Percentiles rank a stretch among this genome's conserved stretches.
phyloP scores from a whole-genome alignment of 2,888 invertebrate species.

The Drosophila gaucha region DNA sequence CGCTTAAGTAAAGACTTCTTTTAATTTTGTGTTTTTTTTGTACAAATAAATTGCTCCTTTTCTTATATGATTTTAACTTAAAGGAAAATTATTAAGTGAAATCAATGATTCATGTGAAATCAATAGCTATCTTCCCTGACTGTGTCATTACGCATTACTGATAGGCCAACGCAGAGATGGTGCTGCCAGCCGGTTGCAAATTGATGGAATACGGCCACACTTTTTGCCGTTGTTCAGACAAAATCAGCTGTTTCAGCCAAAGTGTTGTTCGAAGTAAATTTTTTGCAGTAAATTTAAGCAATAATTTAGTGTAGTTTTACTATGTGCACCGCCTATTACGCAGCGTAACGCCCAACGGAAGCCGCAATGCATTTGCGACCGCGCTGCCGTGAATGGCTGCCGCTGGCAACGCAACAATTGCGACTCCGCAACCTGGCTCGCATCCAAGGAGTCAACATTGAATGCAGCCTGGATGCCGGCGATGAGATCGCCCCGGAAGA shows the following conservation, averaged over 20 bases:
- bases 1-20: no score
- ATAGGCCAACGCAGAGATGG: background rate
- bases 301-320: conserved; percentile 13
- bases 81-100: no score
- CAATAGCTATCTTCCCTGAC: no score
- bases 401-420: conserved; percentile 93
- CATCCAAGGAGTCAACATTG: conserved; percentile 88
- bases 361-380: conserved; percentile 75
- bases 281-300: conserved; percentile 39
- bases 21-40: no score
- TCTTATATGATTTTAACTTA: no score
- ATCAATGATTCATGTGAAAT: background rate
- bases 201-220: conserved; percentile 31
- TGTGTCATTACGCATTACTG: background rate
- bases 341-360: conserved; percentile 40
- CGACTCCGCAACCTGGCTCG: conserved; percentile 92
- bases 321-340: conserved; percentile 38
- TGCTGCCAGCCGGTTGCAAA: conserved; percentile 25
- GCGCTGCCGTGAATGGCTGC: conserved; percentile 84
- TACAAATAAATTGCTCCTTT: no score
- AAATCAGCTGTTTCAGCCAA: conserved; percentile 19
- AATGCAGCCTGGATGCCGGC: conserved; percentile 39
- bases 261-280: conserved; percentile 17
- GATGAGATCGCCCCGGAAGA: conserved; percentile 28
- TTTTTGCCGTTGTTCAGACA: conserved; percentile 17